A percentile compares a stretch with the other conserved stretches of the same genome.
These are phyloP conservation scores for Drosophila colorata DNA, from an alignment of 2,888 invertebrate species.

Conservation along the genomic window DNA sequence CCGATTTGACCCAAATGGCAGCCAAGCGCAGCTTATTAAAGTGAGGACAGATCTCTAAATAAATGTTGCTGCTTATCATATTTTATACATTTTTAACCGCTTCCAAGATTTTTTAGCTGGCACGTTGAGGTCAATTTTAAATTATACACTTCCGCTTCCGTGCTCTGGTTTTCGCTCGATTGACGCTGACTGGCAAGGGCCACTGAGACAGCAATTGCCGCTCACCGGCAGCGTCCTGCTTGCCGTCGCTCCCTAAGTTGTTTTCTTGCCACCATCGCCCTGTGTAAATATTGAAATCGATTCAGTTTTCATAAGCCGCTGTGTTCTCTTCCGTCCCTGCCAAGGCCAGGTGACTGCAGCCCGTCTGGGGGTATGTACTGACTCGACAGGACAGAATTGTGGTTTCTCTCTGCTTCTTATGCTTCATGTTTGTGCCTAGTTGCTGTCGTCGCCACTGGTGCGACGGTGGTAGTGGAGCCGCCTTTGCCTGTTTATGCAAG, in stretches of 20 bases:
- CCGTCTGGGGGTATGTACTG: conserved; percentile 31
- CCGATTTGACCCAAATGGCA: conserved; percentile 30
- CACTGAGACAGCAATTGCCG: conserved; percentile 1
- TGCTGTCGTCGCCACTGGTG: conserved; percentile 45
- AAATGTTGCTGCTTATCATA: conserved; percentile 59
- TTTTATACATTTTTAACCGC: conserved; percentile 61
- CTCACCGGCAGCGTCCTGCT: conserved; percentile 7
- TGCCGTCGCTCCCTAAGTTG: conserved; percentile 15
- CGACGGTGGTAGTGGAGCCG: conserved; percentile 19
- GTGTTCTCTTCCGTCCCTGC: background rate
- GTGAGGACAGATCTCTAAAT: conserved; percentile 16
- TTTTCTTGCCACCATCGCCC: conserved; percentile 32
- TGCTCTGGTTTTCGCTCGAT: conserved; percentile 74
- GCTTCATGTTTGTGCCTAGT: conserved; percentile 74
- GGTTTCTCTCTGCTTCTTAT: conserved; percentile 69
- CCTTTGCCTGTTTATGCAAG: conserved; percentile 77
- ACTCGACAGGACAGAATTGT: conserved; percentile 32
- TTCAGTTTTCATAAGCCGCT: conserved; percentile 70
- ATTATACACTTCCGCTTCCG: conserved; percentile 80
- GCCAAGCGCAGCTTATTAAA: conserved; percentile 45
- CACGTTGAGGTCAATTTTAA: conserved; percentile 74
- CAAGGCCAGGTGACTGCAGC: conserved; percentile 54
- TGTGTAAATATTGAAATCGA: conserved; percentile 80
- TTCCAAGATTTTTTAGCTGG: conserved; percentile 16
- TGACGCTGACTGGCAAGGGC: conserved; percentile 50